Base-by-base conservation (phyloP, 2,797 vertebrate genomes). In the Tapera naevia region DNA sequence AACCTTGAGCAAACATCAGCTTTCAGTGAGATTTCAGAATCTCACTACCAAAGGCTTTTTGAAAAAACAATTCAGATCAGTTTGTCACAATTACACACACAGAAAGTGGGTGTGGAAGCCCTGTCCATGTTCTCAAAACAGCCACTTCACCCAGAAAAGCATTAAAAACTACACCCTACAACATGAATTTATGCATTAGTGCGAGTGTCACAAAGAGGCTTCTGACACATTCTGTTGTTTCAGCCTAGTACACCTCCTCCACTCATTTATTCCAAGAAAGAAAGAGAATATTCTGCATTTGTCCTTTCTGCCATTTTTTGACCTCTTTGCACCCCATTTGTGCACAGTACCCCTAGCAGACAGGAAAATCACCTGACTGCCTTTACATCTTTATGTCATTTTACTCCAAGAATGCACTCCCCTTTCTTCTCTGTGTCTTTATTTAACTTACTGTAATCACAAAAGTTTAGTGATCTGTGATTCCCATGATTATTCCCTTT, bases 401-500 rank as follows among this genome's bases (percentile, higher is more conserved):
- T 93, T 37, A 30, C 54, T 73, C 54, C 0, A 0, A 46, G 27
- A 48, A 73, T 28, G 8, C 33, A 11, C 60, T 73, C 21, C 70
- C 33, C 17, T 69, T 81, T 89, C 41, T 76, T 45, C 69, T 61
- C 71, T 17, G 28, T 10, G 10, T 28, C 73, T 61, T 88, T 75
- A 89, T 88, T 94, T 80, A 48, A 60, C 89, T 80, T 62, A 25
- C 21, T 91, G 83, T 84, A 84, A 84, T 92, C 82, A 91, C 30
- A 61, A 51, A 73, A 76, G 74, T 81, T 94, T 53, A 86, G 88
- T 64, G 70, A 85, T 88, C 91, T 92, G 85, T 79, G 83, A 81
- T 93, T 97, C 92, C 91, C 94, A 91, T 93, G 91, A 90, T 95
- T 88, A 80, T 86, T 91, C 88, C 64, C 57, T 73, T 91, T 90